Conservation (phyloP, 1,140 invertebrate genomes). For the Batillaria attramentaria region DNA sequence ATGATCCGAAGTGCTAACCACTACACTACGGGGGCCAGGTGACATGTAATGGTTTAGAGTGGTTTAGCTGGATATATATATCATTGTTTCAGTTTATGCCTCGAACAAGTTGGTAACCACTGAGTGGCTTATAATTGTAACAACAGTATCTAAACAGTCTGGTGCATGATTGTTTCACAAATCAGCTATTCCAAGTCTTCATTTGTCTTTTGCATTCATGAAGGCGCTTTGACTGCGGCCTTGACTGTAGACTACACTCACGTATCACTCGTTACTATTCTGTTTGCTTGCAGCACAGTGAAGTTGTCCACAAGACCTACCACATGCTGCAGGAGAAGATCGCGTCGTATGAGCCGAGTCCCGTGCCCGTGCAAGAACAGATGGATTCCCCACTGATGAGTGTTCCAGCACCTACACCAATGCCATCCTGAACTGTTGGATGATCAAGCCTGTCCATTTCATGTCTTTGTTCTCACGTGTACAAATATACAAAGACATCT, state of each 20-base stretch:
- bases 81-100: no score
- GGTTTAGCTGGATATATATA: no score
- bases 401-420: constrained; percentile 85
- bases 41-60: no score
- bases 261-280: constrained; percentile 10
- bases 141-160: not conserved
- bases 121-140: not conserved
- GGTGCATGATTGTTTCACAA: not conserved
- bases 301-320: constrained; percentile 86
- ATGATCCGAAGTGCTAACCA: no score
- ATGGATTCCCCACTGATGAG: constrained; percentile 88
- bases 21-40: no score
- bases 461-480: not conserved
- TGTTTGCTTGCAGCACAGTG: constrained; percentile 82
- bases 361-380: constrained; percentile 78
- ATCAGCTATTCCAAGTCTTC: not conserved
- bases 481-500: not conserved
- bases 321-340: constrained; percentile 85
- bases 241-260: no score
- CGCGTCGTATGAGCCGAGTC: constrained; percentile 80
- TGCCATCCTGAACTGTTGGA: not conserved
- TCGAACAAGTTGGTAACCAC: no score
- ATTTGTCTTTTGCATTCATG: not conserved
- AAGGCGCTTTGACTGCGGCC: no score
- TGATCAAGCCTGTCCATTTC: not conserved